A percentile compares a stretch with the other conserved stretches of the same genome.
These are phyloP conservation scores for Calyptomena viridis DNA, from an alignment of 2,113 vertebrate genomes.

Conservation along the genomic window DNA sequence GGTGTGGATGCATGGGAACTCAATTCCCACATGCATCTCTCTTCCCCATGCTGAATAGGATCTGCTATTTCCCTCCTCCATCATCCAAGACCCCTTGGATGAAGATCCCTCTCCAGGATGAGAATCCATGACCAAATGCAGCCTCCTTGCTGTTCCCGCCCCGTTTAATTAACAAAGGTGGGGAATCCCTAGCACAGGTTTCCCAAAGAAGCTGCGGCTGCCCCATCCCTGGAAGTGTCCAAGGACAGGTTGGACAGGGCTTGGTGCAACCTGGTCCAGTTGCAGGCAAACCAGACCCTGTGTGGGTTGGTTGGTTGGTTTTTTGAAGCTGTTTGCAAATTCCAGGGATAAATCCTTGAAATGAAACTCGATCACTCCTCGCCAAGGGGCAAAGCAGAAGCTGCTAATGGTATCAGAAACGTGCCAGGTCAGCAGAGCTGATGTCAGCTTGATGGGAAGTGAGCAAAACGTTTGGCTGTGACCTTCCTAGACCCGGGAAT, in stretches of 20 bases:
- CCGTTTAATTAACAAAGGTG: background rate
- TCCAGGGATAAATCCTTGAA: background rate
- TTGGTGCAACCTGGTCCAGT: background rate
- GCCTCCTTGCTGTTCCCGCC: background rate
- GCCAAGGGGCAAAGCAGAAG: background rate
- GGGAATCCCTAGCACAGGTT: background rate
- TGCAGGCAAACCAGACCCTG: too few relatives aligned
- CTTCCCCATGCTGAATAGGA: background rate
- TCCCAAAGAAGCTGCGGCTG: background rate
- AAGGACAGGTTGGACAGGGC: background rate
- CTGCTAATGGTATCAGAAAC: background rate
- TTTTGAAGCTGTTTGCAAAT: background rate
- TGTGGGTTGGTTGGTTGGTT: background rate
- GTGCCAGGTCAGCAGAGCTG: background rate
- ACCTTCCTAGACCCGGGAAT: background rate
- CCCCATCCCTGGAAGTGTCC: background rate
- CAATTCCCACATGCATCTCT: background rate
- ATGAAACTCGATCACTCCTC: background rate
- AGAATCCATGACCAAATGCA: background rate
- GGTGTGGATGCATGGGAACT: rapidly evolving
- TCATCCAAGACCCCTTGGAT: background rate
- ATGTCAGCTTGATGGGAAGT: background rate
- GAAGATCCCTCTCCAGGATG: too few relatives aligned
- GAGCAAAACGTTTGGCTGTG: background rate
- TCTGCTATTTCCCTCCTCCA: background rate